A percentile compares a stretch with the other conserved stretches of the same genome.
Evolutionary conservation across 2,797 vertebrate species (phyloP).

Genomic region (Chelidonichthys spinosus): DNA sequence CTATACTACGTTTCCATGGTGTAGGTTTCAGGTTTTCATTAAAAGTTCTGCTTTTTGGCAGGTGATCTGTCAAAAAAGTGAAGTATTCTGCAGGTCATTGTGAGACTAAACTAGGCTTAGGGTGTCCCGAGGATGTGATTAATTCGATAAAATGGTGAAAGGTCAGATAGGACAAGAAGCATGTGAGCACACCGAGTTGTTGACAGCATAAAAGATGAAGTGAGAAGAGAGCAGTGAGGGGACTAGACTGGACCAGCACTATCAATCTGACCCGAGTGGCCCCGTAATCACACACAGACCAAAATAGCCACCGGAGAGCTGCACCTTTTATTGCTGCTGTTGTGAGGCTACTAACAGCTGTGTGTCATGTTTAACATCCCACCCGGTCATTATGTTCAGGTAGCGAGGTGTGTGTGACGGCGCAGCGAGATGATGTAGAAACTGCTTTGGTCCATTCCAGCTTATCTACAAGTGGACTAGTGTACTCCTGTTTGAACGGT

Average conservation of each 20-base stretch:
- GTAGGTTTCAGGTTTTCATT: conserved; percentile 21
- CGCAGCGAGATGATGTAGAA: neutral
- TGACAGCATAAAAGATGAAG: conserved; percentile 62
- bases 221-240: conserved; percentile 5
- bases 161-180: conserved; percentile 50
- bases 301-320: conserved; percentile 67
- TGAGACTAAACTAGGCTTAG: conserved; percentile 11
- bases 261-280: conserved; percentile 56
- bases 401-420: conserved; percentile 1
- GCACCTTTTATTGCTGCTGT: conserved; percentile 9
- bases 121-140: conserved; percentile 25
- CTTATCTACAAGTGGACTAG: conserved; percentile 18
- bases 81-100: conserved; percentile 1
- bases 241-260: conserved; percentile 21
- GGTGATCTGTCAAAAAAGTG: neutral
- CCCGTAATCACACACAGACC: conserved; percentile 59
- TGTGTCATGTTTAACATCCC: conserved; percentile 4
- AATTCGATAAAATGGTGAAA: conserved; percentile 45
- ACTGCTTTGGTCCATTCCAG: neutral
- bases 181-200: conserved; percentile 37
- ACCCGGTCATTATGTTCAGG: conserved; percentile 10
- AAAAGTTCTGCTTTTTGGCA: conserved; percentile 3
- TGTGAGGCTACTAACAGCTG: conserved; percentile 24
- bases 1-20: neutral
- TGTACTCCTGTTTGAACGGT: conserved; percentile 6